Evolutionary conservation across 2,113 vertebrate species (phyloP), one percentile per base, ranked within the genome.

Genomic region (Bothrops jararaca): DNA sequence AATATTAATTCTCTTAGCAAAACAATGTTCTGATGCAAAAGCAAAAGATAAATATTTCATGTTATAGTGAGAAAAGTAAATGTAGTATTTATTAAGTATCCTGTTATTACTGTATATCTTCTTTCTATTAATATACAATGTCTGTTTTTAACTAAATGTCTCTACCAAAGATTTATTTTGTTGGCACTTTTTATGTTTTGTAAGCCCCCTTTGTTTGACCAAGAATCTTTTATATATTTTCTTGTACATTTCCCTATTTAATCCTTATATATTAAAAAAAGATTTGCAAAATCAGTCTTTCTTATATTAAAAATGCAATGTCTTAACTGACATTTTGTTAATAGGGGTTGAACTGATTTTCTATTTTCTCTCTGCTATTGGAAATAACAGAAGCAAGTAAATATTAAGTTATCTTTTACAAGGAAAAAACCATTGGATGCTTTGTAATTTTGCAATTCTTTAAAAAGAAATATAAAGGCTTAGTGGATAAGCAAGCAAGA

Each of bases 161-260:
- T 93, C 93, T 95, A 96, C 97, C 97, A 98, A 98, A 98, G 98
- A 97, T 89, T 92, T 96, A 91, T 53, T 94, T 96, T 95, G 54
- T 93, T 93, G 95, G 74, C 34, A 60, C 95, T 89, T 93, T 85
- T 92, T 0, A 0, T 92, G 42, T 93, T 95, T 95, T 95, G 93
- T 93, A 92, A 95, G 96, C 94, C 95, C 86, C 93, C 74, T 93
- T 92, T 95, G 86, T 93, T 93, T 92, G 56, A 90, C 69, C 89
- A 94, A 91, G 93, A 95, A 94, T 85, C 94, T 95, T 60, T 92
- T 91, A 93, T 94, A 90, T 93, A 7, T 50, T 93, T 88, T 90
- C 89, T 95, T 94, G 26, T 95, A 86, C 92, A 58, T 85, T 91
- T 92, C 91, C 53, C 58, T 97, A 96, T 96, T 96, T 96, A 96